A percentile compares a stretch with the other conserved stretches of the same genome.
These are phyloP conservation scores for Achatina immaculata DNA, from an alignment of 1,140 invertebrate species.

Conservation along the genomic window DNA sequence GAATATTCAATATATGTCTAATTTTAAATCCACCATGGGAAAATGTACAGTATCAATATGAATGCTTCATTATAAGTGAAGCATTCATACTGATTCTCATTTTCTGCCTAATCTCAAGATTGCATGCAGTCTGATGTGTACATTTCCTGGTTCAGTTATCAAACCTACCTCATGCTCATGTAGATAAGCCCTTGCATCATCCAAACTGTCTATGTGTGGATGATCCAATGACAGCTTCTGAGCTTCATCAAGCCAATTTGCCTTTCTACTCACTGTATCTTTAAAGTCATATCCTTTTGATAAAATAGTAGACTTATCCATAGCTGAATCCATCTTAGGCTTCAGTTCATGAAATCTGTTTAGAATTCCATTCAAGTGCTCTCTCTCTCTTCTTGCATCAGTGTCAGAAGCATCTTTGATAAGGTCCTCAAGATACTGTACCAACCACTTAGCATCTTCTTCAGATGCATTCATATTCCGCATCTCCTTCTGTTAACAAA, in stretches of 20 bases:
- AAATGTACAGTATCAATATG: too few relatives aligned
- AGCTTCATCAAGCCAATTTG: conserved; percentile 68
- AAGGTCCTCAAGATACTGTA: conserved; percentile 88
- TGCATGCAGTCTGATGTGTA: too few relatives aligned
- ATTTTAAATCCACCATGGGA: too few relatives aligned
- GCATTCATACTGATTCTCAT: too few relatives aligned
- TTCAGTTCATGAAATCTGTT: conserved; percentile 83
- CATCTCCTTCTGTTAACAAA: conserved; percentile 56
- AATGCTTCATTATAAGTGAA: too few relatives aligned
- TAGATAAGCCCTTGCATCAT: conserved; percentile 81
- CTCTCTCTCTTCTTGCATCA: conserved; percentile 80
- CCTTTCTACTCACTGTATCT: conserved; percentile 86
- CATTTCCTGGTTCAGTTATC: too few relatives aligned
- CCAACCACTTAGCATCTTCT: conserved; percentile 95
- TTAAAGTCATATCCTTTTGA: conserved; percentile 93
- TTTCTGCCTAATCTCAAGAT: too few relatives aligned
- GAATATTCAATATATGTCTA: too few relatives aligned
- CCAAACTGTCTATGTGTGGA: conserved; percentile 79
- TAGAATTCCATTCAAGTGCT: conserved; percentile 85
- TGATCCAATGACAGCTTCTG: conserved; percentile 77
- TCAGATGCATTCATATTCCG: conserved; percentile 85
- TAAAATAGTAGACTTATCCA: conserved; percentile 91
- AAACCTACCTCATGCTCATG: conserved; percentile 66
- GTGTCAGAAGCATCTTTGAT: conserved; percentile 84
- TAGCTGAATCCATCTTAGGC: conserved; percentile 90